These are phyloP conservation scores for Brachirus orientalis DNA, from an alignment of 2,113 vertebrate species.

Conservation along the genomic window DNA sequence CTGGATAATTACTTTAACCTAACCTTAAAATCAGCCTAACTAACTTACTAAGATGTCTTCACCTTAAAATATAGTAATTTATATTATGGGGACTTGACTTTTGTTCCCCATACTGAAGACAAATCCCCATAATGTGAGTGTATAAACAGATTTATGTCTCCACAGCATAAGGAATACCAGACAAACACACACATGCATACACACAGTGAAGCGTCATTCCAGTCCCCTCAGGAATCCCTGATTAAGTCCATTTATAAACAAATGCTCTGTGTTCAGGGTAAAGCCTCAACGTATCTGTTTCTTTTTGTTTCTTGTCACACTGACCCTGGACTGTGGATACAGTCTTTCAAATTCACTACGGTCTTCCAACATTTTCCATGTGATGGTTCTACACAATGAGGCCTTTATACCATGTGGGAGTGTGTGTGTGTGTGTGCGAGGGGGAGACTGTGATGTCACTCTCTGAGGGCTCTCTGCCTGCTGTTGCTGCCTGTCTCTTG, in stretches of 20 bases:
- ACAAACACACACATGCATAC: too few relatives aligned
- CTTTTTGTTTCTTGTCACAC: slow-evolving; percentile 15
- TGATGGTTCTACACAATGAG: slow-evolving; percentile 71
- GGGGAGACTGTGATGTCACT: slow-evolving; percentile 72
- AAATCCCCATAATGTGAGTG: too few relatives aligned
- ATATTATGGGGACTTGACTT: too few relatives aligned
- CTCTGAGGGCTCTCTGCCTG: slow-evolving; percentile 52
- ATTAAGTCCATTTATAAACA: slow-evolving; percentile 23
- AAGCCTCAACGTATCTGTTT: slow-evolving; percentile 4
- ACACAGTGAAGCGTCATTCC: slow-evolving; percentile 14
- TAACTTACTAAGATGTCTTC: too few relatives aligned
- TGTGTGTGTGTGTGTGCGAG: slow-evolving; percentile 32
- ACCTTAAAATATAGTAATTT: too few relatives aligned
- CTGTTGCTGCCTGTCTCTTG: slow-evolving; percentile 72
- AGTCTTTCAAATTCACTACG: slow-evolving; percentile 49
- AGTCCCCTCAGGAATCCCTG: slow-evolving; percentile 31
- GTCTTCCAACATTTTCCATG: slow-evolving; percentile 65
- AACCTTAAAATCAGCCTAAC: too few relatives aligned
- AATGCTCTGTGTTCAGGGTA: slow-evolving; percentile 13
- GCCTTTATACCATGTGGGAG: slow-evolving; percentile 64
- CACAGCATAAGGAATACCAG: too few relatives aligned
- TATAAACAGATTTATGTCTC: too few relatives aligned
- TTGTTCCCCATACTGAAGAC: too few relatives aligned
- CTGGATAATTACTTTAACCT: too few relatives aligned
- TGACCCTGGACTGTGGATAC: slow-evolving; percentile 40